A percentile compares a stretch with the other conserved stretches of the same genome.
phyloP scores from a whole-genome alignment of 2,113 vertebrate genomes.

The Vireo altiloquus region DNA sequence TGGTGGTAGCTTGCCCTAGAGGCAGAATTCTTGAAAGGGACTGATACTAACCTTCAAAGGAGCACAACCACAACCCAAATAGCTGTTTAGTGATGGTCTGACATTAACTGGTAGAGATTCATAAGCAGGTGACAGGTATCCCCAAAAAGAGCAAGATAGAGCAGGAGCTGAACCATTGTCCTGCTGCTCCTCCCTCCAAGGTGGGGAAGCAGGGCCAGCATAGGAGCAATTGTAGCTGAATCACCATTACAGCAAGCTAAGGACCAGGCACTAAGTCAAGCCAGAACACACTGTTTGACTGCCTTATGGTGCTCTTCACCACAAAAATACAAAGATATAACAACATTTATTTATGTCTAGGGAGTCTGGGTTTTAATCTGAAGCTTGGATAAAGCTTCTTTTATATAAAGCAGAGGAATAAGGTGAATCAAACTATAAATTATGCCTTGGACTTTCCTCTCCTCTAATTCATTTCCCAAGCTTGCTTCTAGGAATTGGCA shows the following conservation, averaged over 20 bases:
- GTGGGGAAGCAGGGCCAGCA: not conserved
- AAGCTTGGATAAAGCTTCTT: not conserved
- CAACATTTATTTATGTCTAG: not conserved
- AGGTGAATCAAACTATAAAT: not conserved
- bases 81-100: not conserved
- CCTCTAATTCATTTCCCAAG: not conserved
- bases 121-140: not conserved
- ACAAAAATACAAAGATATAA: not conserved
- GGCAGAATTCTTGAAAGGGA: not conserved
- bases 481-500: not conserved
- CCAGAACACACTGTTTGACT: not conserved
- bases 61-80: not conserved
- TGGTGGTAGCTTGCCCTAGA: not conserved
- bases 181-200: not conserved
- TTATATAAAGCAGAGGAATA: not conserved
- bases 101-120: not conserved
- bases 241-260: not conserved
- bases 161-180: not conserved
- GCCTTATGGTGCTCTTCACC: not conserved
- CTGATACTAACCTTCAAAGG: not conserved
- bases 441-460: not conserved
- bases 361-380: not conserved
- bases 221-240: not conserved
- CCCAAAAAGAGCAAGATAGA: not conserved
- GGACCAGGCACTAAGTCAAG: not conserved